Evolutionary conservation across 1,140 invertebrate genomes (phyloP), one percentile per base, ranked within the genome.

Genomic region (Zeugodacus cucurbitae): DNA sequence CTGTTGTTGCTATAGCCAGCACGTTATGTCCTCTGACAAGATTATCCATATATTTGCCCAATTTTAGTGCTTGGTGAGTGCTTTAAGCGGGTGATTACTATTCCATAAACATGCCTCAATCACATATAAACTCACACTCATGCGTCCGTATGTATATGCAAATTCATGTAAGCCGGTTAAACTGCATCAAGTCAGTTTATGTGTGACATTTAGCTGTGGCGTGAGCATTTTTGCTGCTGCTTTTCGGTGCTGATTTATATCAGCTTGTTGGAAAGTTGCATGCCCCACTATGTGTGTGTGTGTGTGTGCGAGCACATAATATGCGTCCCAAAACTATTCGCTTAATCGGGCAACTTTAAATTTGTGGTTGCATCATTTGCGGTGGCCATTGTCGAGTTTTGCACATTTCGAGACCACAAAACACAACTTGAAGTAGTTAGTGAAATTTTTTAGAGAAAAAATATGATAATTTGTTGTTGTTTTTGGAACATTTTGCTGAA

Each of bases 61-160:
- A 82, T 48, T 82, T 44, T 82, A 82, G 41, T 48, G 41, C 74
- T 82, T 48, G 37, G 10, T 20, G 44, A 44, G 74, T 54, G 44
- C 41, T 82, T 82, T 48, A 48, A 82, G n/a, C 44, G 74, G 74
- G 41, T 82, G 74, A 82, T 48, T 82, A 82, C 74, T 82, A 48
- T 82, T 48, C 70, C 37, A 74, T 74, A 74, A 41, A 74, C 29
- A 41, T 74, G n/a, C n/a, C n/a, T n/a, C n/a, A n/a, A n/a, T n/a
- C n/a, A n/a, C n/a, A n/a, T n/a, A n/a, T n/a, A n/a, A n/a, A n/a
- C 26, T 1, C 14, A 26, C 22, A 74, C 17, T 8, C 59, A 0
- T 14, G 4, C 8, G 11, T 64, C 0, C 29, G 10, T 32, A 64
- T 64, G 62, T 62, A 62, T 26, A 62, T 26, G 59, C n/a, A 29